A percentile compares a stretch with the other conserved stretches of the same genome.
Conservation (phyloP, 2,797 vertebrate genomes). For the Tolypeutes matacus region DNA sequence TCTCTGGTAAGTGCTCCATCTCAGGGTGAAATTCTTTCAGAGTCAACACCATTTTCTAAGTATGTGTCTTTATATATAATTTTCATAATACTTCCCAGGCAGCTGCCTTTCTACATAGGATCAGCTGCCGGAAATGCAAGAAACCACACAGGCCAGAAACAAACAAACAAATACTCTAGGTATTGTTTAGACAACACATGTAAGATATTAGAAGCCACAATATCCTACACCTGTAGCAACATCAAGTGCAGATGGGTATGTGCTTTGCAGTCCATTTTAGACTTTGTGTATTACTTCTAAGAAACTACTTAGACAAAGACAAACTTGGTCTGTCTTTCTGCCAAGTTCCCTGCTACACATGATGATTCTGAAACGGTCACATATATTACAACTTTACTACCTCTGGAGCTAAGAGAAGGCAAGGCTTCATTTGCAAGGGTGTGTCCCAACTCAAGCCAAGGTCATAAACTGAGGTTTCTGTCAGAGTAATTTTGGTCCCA, state of each 20-base stretch:
- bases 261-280: constrained; percentile 51
- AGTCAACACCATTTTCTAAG: constrained; percentile 61
- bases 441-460: constrained; percentile 55
- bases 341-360: constrained; percentile 73
- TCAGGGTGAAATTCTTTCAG: constrained; percentile 12
- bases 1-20: neutral
- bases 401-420: constrained; percentile 62
- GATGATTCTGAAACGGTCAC: constrained; percentile 65
- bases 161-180: constrained; percentile 86
- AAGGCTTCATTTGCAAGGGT: constrained; percentile 57
- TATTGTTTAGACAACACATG: constrained; percentile 85
- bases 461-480: constrained; percentile 63
- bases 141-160: constrained; percentile 82
- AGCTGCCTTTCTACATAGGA: constrained; percentile 71
- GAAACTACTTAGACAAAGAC: constrained; percentile 7
- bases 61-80: constrained; percentile 60
- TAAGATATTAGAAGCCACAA: constrained; percentile 85
- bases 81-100: constrained; percentile 76
- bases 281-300: constrained; percentile 44
- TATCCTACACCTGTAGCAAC: constrained; percentile 88
- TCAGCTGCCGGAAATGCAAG: constrained; percentile 83
- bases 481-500: constrained; percentile 32
- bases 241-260: constrained; percentile 82
- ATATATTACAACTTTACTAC: constrained; percentile 38
- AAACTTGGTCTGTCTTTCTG: constrained; percentile 75